Conservation (phyloP, 2,888 invertebrate genomes). For the Abrostola tripartita region DNA sequence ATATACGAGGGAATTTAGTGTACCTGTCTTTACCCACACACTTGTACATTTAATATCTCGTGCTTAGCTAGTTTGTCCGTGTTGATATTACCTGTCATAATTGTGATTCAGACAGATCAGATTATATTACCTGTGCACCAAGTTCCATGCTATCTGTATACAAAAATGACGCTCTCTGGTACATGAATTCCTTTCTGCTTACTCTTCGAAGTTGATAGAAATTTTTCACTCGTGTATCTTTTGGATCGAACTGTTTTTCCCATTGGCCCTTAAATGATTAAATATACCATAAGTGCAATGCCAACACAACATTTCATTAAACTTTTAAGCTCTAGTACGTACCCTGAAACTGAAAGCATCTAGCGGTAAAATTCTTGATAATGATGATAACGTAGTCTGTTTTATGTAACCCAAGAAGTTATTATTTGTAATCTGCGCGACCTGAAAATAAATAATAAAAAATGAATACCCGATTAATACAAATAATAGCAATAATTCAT, state of each 20-base stretch:
- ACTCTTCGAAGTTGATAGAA: constrained; percentile 6
- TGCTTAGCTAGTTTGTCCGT: too few species aligned
- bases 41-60: too few species aligned
- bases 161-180: not conserved
- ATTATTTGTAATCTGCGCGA: constrained; percentile 23
- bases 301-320: not conserved
- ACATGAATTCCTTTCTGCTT: constrained; percentile 13
- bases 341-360: constrained; percentile 32
- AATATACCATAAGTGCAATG: not conserved
- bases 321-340: not conserved
- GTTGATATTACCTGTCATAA: not conserved
- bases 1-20: too few species aligned
- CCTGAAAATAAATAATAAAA: constrained; percentile 15
- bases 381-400: constrained; percentile 9
- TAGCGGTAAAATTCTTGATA: constrained; percentile 20
- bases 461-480: too few species aligned
- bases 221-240: constrained; percentile 1
- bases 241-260: constrained; percentile 24
- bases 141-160: constrained; percentile 5
- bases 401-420: constrained; percentile 7
- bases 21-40: too few species aligned
- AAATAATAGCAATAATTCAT: not conserved
- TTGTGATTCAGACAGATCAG: not conserved
- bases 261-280: constrained; percentile 29
- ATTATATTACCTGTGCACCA: constrained; percentile 22